These are phyloP conservation scores for Motacilla tschutschensis DNA, from an alignment of 2,113 vertebrate species.

Conservation along the genomic window DNA sequence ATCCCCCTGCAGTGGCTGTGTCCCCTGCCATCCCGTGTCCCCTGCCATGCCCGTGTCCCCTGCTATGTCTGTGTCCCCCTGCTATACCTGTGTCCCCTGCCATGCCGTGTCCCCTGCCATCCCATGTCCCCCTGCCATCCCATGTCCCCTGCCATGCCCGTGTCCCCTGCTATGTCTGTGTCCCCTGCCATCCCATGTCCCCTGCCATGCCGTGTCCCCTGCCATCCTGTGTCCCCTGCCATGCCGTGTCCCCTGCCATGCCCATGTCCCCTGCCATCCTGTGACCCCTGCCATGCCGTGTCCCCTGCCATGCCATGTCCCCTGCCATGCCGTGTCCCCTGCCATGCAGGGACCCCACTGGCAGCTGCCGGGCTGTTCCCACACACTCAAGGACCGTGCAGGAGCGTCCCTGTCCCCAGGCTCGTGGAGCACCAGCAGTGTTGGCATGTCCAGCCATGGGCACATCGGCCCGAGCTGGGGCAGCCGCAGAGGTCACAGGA, in stretches of 20 bases:
- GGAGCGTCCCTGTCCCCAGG: rapidly evolving
- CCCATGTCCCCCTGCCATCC: no score
- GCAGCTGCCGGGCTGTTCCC: background rate
- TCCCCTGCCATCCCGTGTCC: background rate
- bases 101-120: no score
- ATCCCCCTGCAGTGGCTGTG: rapidly evolving
- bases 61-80: background rate
- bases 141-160: background rate
- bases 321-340: background rate
- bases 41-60: background rate
- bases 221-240: no score
- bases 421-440: rapidly evolving
- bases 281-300: background rate
- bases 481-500: rapidly evolving
- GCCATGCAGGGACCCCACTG: rapidly evolving
- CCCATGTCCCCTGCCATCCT: background rate
- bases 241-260: background rate
- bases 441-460: no score
- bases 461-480: rapidly evolving
- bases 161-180: background rate
- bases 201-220: no score
- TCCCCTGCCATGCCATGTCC: background rate
- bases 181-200: background rate
- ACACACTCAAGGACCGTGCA: rapidly evolving
- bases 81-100: background rate